phyloP scores from a whole-genome alignment of 2,888 invertebrate species.

The Endotricha flammealis region DNA sequence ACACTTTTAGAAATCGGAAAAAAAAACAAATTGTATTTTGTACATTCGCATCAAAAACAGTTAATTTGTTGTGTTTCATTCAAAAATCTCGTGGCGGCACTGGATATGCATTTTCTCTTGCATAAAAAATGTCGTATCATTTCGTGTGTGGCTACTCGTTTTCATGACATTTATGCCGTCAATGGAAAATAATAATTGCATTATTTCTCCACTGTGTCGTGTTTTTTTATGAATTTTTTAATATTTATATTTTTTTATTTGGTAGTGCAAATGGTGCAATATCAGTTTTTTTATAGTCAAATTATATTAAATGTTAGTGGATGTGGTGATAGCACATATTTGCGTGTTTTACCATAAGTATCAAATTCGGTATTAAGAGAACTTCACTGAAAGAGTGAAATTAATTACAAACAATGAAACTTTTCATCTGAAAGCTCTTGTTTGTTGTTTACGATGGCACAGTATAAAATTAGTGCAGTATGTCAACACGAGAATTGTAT shows the following conservation, averaged over 20 bases:
- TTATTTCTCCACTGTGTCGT: not conserved
- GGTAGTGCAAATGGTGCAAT: no score
- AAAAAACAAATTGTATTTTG: no score
- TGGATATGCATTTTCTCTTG: conserved; percentile 4
- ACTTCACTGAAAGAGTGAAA: conserved; percentile 29
- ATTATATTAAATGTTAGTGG: no score
- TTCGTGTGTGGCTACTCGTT: not conserved
- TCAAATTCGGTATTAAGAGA: conserved; percentile 13
- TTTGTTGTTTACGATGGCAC: conserved; percentile 29
- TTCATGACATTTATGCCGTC: not conserved
- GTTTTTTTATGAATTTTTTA: no score
- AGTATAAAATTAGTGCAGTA: conserved; percentile 24
- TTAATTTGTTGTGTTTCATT: conserved; percentile 20
- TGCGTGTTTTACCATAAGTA: conserved; percentile 1
- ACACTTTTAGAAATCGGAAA: no score
- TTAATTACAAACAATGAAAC: conserved; percentile 35
- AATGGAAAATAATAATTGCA: not conserved
- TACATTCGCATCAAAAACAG: conserved; percentile 18
- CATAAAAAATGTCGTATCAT: not conserved
- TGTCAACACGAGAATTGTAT: no score
- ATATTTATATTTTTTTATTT: no score
- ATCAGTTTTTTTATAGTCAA: no score
- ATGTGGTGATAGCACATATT: no score
- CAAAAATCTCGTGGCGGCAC: conserved; percentile 2
- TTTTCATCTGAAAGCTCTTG: conserved; percentile 26